Base-by-base conservation (phyloP, 2,888 invertebrate species). In the Eristalis pertinax region DNA sequence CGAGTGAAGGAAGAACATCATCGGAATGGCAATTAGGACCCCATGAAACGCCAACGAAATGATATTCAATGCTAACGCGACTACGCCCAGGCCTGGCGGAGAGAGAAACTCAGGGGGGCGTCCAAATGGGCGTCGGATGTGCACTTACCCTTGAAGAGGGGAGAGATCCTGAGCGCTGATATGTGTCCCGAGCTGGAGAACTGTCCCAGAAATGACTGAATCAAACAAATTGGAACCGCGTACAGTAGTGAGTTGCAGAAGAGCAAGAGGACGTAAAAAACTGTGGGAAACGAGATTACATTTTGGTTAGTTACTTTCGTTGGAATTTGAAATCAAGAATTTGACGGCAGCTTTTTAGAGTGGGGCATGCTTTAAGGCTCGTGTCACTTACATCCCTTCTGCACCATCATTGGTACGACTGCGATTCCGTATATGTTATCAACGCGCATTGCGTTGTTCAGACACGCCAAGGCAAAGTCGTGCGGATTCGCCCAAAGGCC, bases 161-260 rank as follows among this genome's bases (percentile, higher is more conserved):
- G 97, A 82, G 95, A 95, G 89, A 96, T 95, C 90, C 95, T 95
- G 93, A 97, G 97, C 77, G 96, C 94, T 22, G 96, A 95, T 89
- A 97, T 95, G 89, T 96, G 96, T 90, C 97, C 96, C 69, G 95
- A 95, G 89, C 96, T 96, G 63, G 96, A 94, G 92, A 97, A 96
- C 91, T 97, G 97, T 64, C 97, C 97, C 89, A 97, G 93, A 3
- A 96, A 95, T 0, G 96, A 95, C 93, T 97, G 97, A 94, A 97
- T 94, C 91, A 97, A 96, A 90, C 97, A 97, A 89, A 97, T 94
- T 0, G 97, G 97, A 74, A 97, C 56, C 15, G 67, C 35, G 29
- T 64, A 84, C 4, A 84, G 56, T 0, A 77, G 24, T 60, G 19
- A 26, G 26, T 43, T 78, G 0, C 65, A 0, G 0, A 73, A 0